A percentile compares a stretch with the other conserved stretches of the same genome.
phyloP scores from a whole-genome alignment of 2,888 invertebrate genomes.

The Ganaspis brasiliensis region DNA sequence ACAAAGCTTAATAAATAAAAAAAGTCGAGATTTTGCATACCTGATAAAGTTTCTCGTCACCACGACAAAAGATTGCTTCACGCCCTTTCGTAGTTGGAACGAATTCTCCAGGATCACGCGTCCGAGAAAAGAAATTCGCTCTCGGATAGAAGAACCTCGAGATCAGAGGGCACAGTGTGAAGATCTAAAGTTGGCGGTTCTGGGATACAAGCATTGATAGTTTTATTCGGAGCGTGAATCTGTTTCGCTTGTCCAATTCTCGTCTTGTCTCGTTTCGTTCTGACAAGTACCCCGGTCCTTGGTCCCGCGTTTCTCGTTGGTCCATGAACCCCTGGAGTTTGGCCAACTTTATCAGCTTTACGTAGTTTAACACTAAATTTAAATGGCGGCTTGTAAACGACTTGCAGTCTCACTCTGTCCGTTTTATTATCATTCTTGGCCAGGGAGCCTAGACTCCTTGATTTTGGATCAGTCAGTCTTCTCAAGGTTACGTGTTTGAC shows the following conservation, averaged over 20 bases:
- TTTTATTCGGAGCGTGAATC: slow-evolving; percentile 46
- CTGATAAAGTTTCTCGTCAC: slow-evolving; percentile 13
- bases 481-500: slow-evolving; percentile 74
- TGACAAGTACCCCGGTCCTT: slow-evolving; percentile 81
- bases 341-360: slow-evolving; percentile 86
- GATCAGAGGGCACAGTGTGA: slow-evolving; percentile 84
- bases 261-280: slow-evolving; percentile 75
- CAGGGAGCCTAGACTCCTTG: slow-evolving; percentile 88
- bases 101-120: slow-evolving; percentile 77
- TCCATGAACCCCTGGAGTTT: slow-evolving; percentile 69
- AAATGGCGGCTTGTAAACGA: slow-evolving; percentile 93
- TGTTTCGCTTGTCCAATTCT: slow-evolving; percentile 64
- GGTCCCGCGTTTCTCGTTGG: slow-evolving; percentile 61
- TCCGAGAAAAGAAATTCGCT: slow-evolving; percentile 83
- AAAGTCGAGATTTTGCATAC: background rate
- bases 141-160: slow-evolving; percentile 84
- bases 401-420: slow-evolving; percentile 86
- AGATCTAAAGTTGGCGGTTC: slow-evolving; percentile 82
- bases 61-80: background rate
- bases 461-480: slow-evolving; percentile 79
- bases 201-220: slow-evolving; percentile 62
- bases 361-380: slow-evolving; percentile 91
- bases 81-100: slow-evolving; percentile 35
- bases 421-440: slow-evolving; percentile 83
- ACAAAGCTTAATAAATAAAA: background rate